Base-by-base conservation (phyloP, 1,140 invertebrate species). In the Drosophila tani region DNA sequence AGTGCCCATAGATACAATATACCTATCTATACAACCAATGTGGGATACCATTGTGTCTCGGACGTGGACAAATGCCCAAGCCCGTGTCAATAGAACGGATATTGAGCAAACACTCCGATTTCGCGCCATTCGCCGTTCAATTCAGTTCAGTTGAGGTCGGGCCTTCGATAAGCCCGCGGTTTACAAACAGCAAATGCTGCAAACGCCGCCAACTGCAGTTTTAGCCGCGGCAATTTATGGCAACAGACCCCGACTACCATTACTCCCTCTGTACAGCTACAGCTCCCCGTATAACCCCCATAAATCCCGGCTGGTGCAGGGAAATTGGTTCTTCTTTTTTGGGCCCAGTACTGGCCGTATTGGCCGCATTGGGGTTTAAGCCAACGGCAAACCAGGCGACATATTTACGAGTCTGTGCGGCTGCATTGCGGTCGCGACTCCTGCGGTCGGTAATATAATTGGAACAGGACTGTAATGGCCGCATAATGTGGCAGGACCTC, bases 191-290 rank as follows among this genome's bases (percentile, higher is more conserved):
- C 67, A 62, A 67, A 56, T 58, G 74, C 73, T 81, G 81, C 82
- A 76, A 79, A 79, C 75, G 66, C 49, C 76, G 83, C 71, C 66
- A 55, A 47, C 65, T 76, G 82, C 75, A 79, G 74, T 90, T 90
- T 88, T 88, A 75, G 81, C 78, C 82, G 69, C 75, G 80, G 74
- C 85, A 85, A 88, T 88, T 88, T 88, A 88, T 88, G 84, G 81
- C 85, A 79, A 90, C 81, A 38, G 32, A 19, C 38, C 12, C 19
- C 35, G 8, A n/a, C 50, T 17, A 3, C 62, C 45, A 49, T 15
- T 35, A 53, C 45, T 17, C 19, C 49, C 41, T n/a, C 12, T 5
- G 21, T 19, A 0, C 14, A 14, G 3, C 19, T 19, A 2, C 14
- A 14, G 3, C 19, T 49, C 15, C n/a, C 11, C 2, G 40, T 29